Evolutionary conservation across 2,113 vertebrate genomes (phyloP).

Genomic region (Himantopus leucocephalus): DNA sequence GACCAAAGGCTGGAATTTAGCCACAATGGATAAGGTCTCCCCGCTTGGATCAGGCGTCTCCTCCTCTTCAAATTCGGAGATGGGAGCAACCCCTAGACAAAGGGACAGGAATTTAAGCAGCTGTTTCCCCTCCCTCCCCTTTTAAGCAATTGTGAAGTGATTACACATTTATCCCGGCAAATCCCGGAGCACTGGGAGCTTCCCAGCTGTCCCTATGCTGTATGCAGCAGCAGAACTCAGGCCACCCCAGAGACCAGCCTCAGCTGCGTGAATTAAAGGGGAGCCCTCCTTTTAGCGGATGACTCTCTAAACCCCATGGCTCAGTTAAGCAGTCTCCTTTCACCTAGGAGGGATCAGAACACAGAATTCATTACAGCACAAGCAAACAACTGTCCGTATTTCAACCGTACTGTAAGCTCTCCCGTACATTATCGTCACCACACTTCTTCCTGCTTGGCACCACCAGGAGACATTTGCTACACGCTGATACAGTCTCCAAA

Average conservation of each 20-base stretch:
- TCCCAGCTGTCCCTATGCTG: neutral
- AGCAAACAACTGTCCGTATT: neutral
- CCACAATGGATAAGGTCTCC: conserved; percentile 84
- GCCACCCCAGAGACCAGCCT: neutral
- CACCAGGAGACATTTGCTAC: neutral
- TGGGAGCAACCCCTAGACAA: conserved; percentile 62
- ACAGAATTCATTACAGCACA: neutral
- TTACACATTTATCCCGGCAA: neutral
- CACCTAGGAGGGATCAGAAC: neutral
- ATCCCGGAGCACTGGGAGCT: neutral
- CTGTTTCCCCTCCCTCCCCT: neutral
- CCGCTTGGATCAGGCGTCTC: conserved; percentile 76
- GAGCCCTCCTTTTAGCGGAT: neutral
- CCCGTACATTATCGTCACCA: neutral
- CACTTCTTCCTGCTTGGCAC: neutral
- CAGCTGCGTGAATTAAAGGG: neutral
- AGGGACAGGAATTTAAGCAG: neutral
- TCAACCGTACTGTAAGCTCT: neutral
- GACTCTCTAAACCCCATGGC: neutral
- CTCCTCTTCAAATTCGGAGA: conserved; percentile 64
- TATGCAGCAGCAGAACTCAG: neutral
- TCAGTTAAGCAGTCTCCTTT: neutral
- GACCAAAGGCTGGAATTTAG: conserved; percentile 89
- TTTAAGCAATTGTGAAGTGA: neutral
- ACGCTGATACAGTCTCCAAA: neutral